Percentiles rank a stretch among this genome's conserved stretches.
phyloP scores from a whole-genome alignment of 2,888 invertebrate species.

The Melipona beecheii region DNA sequence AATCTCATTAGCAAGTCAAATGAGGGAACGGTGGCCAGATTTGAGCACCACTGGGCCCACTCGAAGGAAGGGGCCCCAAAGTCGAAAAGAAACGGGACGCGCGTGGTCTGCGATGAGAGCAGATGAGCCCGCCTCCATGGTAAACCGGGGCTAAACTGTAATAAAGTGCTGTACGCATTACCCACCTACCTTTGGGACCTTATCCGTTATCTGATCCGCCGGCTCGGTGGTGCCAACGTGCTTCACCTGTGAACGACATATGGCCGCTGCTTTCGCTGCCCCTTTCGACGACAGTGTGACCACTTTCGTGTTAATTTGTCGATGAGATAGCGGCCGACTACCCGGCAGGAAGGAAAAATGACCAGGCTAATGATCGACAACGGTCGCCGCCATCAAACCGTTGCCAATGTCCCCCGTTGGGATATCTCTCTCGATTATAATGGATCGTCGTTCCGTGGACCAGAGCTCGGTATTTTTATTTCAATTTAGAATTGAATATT shows the following conservation, averaged over 20 bases:
- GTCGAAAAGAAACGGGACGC: slow-evolving; percentile 35
- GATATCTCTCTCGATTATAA: too few species aligned
- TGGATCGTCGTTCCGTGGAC: too few species aligned
- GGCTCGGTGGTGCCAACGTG: slow-evolving; percentile 39
- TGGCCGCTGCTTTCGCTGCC: slow-evolving; percentile 63
- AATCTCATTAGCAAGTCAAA: slow-evolving; percentile 81
- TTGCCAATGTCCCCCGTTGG: slow-evolving; percentile 7
- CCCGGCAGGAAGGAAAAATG: slow-evolving; percentile 27
- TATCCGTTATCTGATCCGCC: slow-evolving; percentile 73
- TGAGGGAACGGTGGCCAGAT: slow-evolving; percentile 60
- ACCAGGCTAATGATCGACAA: slow-evolving; percentile 43
- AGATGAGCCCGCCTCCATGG: slow-evolving; percentile 49
- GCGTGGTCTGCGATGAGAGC: slow-evolving; percentile 23
- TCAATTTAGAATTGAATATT: too few species aligned
- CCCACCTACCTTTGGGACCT: slow-evolving; percentile 59
- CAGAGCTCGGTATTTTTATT: too few species aligned
- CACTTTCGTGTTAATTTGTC: slow-evolving; percentile 70
- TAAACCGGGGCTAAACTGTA: slow-evolving; percentile 70
- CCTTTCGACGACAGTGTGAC: slow-evolving; percentile 64
- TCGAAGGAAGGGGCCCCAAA: not conserved
- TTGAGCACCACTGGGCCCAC: slow-evolving; percentile 67
- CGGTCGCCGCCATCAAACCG: slow-evolving; percentile 26
- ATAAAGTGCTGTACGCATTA: slow-evolving; percentile 64
- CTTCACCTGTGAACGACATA: slow-evolving; percentile 80
- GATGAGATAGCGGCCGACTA: slow-evolving; percentile 55